phyloP scores from a whole-genome alignment of 2,113 vertebrate genomes.

The Amazona guildingii region DNA sequence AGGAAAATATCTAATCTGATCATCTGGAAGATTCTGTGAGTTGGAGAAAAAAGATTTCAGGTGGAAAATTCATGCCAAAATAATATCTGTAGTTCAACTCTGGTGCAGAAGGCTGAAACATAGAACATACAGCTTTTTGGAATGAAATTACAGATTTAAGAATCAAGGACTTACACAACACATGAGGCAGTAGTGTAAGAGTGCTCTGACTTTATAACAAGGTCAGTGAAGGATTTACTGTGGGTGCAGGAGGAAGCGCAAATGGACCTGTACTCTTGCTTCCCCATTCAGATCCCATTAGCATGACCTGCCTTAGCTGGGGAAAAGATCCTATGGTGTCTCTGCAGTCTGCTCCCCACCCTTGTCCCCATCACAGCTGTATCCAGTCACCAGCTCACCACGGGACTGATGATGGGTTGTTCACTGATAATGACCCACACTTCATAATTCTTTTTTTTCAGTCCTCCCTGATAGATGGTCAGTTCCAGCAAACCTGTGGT shows the following conservation, averaged over 20 bases:
- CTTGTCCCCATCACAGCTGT: slow-evolving; percentile 30
- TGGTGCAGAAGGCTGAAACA: not conserved
- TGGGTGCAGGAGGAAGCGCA: not conserved
- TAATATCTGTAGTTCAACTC: not conserved
- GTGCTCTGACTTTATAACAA: not conserved
- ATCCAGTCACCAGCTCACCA: slow-evolving; percentile 1
- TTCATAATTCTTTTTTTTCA: slow-evolving; percentile 11
- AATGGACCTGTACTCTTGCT: not conserved
- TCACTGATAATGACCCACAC: slow-evolving; percentile 15
- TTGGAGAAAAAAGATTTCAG: not conserved
- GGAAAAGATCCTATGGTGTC: not conserved
- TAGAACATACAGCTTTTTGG: not conserved
- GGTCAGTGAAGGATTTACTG: not conserved
- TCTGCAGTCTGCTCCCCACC: not conserved
- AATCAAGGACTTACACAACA: not conserved
- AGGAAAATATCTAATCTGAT: not conserved
- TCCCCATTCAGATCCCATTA: not conserved
- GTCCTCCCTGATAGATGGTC: not conserved
- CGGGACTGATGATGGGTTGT: not conserved
- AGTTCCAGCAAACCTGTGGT: not conserved
- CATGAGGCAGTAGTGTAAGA: not conserved
- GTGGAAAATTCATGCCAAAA: not conserved
- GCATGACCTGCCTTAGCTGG: not conserved
- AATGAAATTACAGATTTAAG: not conserved
- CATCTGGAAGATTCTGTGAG: not conserved